Conservation (phyloP, 2,888 invertebrate species). For the Amphiduros pacificus region DNA sequence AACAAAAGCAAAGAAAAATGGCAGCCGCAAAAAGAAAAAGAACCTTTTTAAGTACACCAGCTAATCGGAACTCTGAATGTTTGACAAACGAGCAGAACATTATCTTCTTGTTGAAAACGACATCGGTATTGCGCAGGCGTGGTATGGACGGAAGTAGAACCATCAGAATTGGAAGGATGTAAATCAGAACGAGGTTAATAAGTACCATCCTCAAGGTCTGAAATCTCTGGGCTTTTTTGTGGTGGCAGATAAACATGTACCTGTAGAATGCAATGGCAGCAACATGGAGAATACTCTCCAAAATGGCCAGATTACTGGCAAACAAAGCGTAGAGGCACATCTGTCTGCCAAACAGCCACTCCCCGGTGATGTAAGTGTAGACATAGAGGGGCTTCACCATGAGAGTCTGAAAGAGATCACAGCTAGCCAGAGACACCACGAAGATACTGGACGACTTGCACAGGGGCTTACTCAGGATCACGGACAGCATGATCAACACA, state of each 20-base stretch:
- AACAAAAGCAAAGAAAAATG: conserved; percentile 27
- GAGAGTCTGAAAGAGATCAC: conserved; percentile 25
- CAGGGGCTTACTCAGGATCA: conserved; percentile 19
- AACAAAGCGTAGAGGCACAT: conserved; percentile 25
- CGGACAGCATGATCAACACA: conserved; percentile 24
- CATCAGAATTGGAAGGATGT: conserved; percentile 21
- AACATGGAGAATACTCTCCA: conserved; percentile 29
- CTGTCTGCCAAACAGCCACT: conserved; percentile 23
- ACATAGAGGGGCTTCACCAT: conserved; percentile 27
- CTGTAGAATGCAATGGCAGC: conserved; percentile 25
- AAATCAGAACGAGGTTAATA: conserved; percentile 14
- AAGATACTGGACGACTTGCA: conserved; percentile 25
- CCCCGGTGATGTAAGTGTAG: conserved; percentile 22
- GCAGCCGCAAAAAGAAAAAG: conserved; percentile 18
- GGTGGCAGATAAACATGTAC: conserved; percentile 27
- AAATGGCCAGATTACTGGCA: conserved; percentile 27
- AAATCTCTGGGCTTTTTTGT: conserved; percentile 10
- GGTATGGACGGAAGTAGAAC: conserved; percentile 17
- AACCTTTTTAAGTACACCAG: conserved; percentile 23
- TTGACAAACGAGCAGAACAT: conserved; percentile 28
- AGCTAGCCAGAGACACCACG: conserved; percentile 27
- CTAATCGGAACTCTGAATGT: conserved; percentile 18
- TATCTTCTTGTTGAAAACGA: conserved; percentile 26
- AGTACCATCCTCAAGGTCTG: conserved; percentile 13
- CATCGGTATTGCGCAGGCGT: background rate